Evolutionary conservation across 1,140 invertebrate species (phyloP).

Genomic region (Zaprionus africanus): DNA sequence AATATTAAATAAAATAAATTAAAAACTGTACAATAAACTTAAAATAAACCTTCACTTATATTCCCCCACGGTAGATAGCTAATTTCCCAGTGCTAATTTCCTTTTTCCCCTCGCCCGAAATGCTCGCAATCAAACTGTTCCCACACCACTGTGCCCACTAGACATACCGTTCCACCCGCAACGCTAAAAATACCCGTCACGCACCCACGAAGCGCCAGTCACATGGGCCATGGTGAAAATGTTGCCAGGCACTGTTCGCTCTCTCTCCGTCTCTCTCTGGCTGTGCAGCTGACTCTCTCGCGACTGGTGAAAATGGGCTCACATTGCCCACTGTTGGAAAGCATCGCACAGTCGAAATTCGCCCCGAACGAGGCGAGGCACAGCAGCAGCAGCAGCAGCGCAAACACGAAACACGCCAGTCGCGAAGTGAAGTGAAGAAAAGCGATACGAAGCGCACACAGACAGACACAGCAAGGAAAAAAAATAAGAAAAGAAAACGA

Average conservation of each 20-base stretch:
- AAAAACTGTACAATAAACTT: background rate
- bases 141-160: constrained; percentile 54
- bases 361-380: constrained; percentile 74
- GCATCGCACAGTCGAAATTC: constrained; percentile 64
- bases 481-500: constrained; percentile 41
- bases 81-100: background rate
- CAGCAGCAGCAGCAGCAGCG: constrained; percentile 41
- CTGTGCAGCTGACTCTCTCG: constrained; percentile 2
- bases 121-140: background rate
- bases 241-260: constrained; percentile 39
- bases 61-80: background rate
- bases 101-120: background rate
- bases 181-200: constrained; percentile 69
- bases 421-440: constrained; percentile 67
- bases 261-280: constrained; percentile 26
- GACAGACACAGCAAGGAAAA: constrained; percentile 16
- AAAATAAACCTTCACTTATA: background rate
- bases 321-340: constrained; percentile 37
- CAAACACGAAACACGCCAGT: constrained; percentile 36
- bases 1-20: too few relatives aligned
- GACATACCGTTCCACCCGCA: constrained; percentile 63
- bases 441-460: constrained; percentile 45
- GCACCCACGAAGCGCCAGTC: constrained; percentile 65
- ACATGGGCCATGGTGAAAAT: constrained; percentile 74
- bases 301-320: constrained; percentile 5